A percentile compares a stretch with the other conserved stretches of the same genome.
Conservation (phyloP, 2,113 vertebrate genomes). For the Notothenia rossii region DNA sequence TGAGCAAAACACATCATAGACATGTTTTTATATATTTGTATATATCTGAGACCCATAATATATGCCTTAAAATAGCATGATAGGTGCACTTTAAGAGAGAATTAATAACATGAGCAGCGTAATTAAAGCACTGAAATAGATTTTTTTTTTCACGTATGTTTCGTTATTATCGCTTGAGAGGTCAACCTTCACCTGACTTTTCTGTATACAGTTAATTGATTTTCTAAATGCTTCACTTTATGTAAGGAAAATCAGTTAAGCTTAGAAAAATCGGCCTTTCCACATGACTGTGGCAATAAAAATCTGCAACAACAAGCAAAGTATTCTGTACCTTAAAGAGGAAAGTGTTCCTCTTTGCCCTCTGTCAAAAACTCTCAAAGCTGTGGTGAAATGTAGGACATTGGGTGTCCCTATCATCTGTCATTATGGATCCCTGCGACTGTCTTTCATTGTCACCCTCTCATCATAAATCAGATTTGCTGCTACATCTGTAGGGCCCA, state of each 20-base stretch:
- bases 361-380: conserved; percentile 48
- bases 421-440: conserved; percentile 54
- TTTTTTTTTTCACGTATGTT: neutral
- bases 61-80: too few species aligned
- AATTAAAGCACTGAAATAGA: conserved; percentile 24
- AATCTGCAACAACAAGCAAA: conserved; percentile 12
- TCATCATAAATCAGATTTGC: conserved; percentile 80
- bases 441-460: conserved; percentile 45
- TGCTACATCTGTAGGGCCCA: conserved; percentile 76
- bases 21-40: too few species aligned
- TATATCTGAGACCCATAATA: too few species aligned
- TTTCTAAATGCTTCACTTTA: conserved; percentile 24
- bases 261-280: neutral
- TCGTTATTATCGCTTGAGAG: conserved; percentile 13
- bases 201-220: neutral
- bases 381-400: conserved; percentile 20
- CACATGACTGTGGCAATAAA: conserved; percentile 9
- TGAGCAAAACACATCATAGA: too few species aligned
- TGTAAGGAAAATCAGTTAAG: conserved; percentile 12
- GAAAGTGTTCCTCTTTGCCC: conserved; percentile 1
- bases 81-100: too few species aligned
- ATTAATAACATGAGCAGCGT: too few species aligned
- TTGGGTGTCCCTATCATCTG: conserved; percentile 34
- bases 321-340: neutral
- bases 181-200: conserved; percentile 9